These are phyloP conservation scores for Stegodyphus dumicola DNA, from an alignment of 1,140 invertebrate species.

Conservation along the genomic window DNA sequence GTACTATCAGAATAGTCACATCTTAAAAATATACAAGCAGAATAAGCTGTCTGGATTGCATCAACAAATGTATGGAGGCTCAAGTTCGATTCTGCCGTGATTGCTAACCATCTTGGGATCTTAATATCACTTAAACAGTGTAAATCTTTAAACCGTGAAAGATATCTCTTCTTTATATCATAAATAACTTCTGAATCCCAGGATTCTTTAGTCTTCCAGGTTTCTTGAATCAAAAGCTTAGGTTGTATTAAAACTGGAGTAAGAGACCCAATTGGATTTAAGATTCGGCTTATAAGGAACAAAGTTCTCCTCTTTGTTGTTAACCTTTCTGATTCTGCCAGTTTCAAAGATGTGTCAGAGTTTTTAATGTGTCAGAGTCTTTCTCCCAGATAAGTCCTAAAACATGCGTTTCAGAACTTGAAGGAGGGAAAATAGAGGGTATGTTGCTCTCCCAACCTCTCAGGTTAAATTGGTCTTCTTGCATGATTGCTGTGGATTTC, in stretches of 20 bases:
- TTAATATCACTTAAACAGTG: not conserved
- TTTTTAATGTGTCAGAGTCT: constrained; percentile 1
- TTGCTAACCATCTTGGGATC: constrained; percentile 23
- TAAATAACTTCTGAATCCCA: constrained; percentile 12
- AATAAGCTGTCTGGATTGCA: constrained; percentile 13
- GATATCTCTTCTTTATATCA: constrained; percentile 5
- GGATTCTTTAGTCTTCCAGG: not conserved
- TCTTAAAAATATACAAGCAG: constrained; percentile 1
- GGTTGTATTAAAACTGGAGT: constrained; percentile 7
- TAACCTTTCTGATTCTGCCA: constrained; percentile 1
- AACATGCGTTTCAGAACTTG: constrained; percentile 4
- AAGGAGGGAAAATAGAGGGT: not conserved
- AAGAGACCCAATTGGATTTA: not conserved
- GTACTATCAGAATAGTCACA: not conserved
- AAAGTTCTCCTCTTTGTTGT: too few relatives aligned
- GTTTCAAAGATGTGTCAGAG: not conserved
- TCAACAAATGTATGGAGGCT: constrained; percentile 10
- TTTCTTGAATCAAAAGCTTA: constrained; percentile 20
- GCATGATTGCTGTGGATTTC: not conserved
- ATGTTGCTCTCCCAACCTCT: constrained; percentile 12
- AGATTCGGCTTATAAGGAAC: constrained; percentile 1
- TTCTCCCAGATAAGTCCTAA: constrained; percentile 21
- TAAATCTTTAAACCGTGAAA: constrained; percentile 3
- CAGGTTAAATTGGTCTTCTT: constrained; percentile 8
- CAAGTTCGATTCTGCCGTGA: not conserved